Evolutionary conservation across 2,113 vertebrate species (phyloP).

Genomic region (Athene noctua): DNA sequence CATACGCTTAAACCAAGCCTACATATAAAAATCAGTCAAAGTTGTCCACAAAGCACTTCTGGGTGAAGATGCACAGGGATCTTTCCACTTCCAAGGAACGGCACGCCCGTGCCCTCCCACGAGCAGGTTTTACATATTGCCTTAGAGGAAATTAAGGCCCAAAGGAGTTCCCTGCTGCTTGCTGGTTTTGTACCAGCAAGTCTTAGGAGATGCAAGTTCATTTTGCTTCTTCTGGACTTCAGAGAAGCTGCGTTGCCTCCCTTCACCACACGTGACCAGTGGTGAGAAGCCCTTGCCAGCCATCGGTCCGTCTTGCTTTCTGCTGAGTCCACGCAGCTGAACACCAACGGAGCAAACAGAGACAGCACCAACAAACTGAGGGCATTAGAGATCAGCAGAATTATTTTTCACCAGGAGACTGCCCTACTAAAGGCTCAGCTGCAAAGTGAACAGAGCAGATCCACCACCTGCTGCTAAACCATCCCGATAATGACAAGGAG

Average conservation of each 20-base stretch:
- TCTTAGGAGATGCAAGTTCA: not conserved
- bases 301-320: not conserved
- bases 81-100: not conserved
- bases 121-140: not conserved
- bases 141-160: not conserved
- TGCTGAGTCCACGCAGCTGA: not conserved
- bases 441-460: not conserved
- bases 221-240: not conserved
- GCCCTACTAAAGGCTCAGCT: not conserved
- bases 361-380: not conserved
- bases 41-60: not conserved
- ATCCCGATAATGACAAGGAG: not conserved
- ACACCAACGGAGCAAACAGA: not conserved
- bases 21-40: not conserved
- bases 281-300: not conserved
- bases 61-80: not conserved
- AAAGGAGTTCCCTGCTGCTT: not conserved
- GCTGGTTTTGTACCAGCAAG: not conserved
- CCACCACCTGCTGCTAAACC: not conserved
- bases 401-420: not conserved
- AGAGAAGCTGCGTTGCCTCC: not conserved
- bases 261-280: rapidly evolving
- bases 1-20: not conserved
- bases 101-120: not conserved
- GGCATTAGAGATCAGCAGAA: not conserved